Conservation (phyloP, 2,797 vertebrate species). For the Sphaeramia orbicularis region DNA sequence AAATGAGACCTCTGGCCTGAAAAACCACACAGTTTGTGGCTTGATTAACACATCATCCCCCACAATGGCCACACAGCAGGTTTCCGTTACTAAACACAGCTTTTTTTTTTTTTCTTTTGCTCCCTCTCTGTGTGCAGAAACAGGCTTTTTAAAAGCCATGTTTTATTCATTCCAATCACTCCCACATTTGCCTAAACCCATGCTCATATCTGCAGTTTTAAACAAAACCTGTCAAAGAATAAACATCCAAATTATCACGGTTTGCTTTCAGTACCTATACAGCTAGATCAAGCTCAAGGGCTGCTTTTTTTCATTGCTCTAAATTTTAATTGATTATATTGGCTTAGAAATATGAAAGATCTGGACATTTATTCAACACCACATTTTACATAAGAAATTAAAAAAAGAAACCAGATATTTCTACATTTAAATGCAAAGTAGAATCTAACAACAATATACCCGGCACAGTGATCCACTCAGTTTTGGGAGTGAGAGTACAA, state of each 20-base stretch:
- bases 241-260: conserved; percentile 62
- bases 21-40: conserved; percentile 80
- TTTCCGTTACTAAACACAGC: conserved; percentile 78
- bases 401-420: not conserved
- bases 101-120: conserved; percentile 27
- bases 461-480: conserved; percentile 43
- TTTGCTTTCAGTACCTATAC: conserved; percentile 35
- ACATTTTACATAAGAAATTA: conserved; percentile 19
- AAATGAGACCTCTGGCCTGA: conserved; percentile 83
- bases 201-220: conserved; percentile 69
- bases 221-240: conserved; percentile 66
- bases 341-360: conserved; percentile 42
- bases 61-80: conserved; percentile 83
- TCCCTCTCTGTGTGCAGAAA: conserved; percentile 32
- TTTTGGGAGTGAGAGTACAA: conserved; percentile 54
- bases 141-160: conserved; percentile 69
- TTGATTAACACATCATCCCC: conserved; percentile 85
- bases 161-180: conserved; percentile 82
- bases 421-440: conserved; percentile 54
- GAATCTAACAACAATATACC: conserved; percentile 41
- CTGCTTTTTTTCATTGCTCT: conserved; percentile 5
- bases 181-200: conserved; percentile 74
- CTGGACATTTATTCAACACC: conserved; percentile 16
- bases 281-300: conserved; percentile 12
- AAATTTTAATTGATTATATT: conserved; percentile 66